These are phyloP conservation scores for Salvator merianae DNA, from an alignment of 2,113 vertebrate genomes.

Conservation along the genomic window DNA sequence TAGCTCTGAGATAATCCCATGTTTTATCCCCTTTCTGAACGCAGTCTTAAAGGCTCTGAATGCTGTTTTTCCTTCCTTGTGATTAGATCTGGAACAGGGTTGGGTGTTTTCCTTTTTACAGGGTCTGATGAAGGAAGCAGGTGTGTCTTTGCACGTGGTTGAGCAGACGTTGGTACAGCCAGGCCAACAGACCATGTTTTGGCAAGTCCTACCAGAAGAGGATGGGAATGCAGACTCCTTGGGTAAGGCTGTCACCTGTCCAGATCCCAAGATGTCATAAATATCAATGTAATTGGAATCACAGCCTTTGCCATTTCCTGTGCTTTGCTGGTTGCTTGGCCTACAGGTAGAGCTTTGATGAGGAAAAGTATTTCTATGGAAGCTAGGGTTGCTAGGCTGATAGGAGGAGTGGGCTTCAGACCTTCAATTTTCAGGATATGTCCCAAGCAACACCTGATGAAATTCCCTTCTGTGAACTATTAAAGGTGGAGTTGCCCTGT, in stretches of 20 bases:
- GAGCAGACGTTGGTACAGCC: neutral
- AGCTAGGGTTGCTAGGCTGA: no score
- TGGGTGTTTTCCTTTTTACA: neutral
- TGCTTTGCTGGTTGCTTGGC: neutral
- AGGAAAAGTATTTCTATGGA: neutral
- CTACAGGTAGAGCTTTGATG: neutral
- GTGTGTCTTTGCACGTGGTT: neutral
- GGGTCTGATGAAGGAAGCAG: neutral
- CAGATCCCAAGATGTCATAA: neutral
- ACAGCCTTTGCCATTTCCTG: neutral
- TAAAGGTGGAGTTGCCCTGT: no score
- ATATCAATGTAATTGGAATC: neutral
- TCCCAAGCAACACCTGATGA: no score
- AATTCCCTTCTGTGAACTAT: no score
- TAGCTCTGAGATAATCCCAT: no score
- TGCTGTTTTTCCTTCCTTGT: neutral
- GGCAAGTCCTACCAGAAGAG: constrained; percentile 19
- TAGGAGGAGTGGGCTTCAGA: no score
- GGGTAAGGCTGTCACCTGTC: neutral
- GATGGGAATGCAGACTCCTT: neutral
- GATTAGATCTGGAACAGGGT: neutral
- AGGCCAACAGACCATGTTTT: constrained; percentile 5
- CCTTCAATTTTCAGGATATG: no score
- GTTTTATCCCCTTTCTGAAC: neutral
- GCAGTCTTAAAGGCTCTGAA: neutral